phyloP scores from a whole-genome alignment of 2,888 invertebrate species.

The Sarcophaga caerulescens region DNA sequence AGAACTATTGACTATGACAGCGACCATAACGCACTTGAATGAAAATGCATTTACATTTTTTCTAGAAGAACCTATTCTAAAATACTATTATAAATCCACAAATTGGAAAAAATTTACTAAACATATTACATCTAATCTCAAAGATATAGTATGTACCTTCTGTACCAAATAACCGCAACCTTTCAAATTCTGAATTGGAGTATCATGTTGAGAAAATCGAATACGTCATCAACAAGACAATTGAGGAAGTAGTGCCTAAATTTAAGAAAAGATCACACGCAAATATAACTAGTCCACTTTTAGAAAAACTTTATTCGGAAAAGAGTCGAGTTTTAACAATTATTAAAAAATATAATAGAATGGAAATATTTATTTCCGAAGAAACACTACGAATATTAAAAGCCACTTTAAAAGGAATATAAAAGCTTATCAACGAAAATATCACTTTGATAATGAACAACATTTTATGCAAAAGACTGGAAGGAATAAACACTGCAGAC shows the following conservation, averaged over 20 bases:
- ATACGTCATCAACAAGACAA: not conserved
- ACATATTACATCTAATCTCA: too few species aligned
- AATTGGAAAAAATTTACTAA: too few species aligned
- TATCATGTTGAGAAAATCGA: not conserved
- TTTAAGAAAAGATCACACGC: too few species aligned
- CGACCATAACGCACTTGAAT: conserved; percentile 5
- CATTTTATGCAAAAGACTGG: too few species aligned
- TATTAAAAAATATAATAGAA: conserved; percentile 14
- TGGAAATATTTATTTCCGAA: not conserved
- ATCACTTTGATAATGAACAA: not conserved
- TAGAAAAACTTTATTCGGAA: too few species aligned
- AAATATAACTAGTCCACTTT: too few species aligned
- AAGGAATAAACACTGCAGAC: too few species aligned
- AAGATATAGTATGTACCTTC: not conserved
- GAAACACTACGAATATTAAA: not conserved
- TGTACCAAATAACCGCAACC: not conserved
- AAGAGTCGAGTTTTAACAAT: not conserved
- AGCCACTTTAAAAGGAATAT: too few species aligned
- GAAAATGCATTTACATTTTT: too few species aligned
- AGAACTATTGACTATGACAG: conserved; percentile 17
- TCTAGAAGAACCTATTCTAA: too few species aligned
- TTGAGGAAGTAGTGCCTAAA: not conserved
- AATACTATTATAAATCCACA: too few species aligned
- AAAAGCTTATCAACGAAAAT: not conserved
- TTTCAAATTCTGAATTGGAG: conserved; percentile 22